phyloP scores from a whole-genome alignment of 2,113 vertebrate species.

The Cynoglossus semilaevis region DNA sequence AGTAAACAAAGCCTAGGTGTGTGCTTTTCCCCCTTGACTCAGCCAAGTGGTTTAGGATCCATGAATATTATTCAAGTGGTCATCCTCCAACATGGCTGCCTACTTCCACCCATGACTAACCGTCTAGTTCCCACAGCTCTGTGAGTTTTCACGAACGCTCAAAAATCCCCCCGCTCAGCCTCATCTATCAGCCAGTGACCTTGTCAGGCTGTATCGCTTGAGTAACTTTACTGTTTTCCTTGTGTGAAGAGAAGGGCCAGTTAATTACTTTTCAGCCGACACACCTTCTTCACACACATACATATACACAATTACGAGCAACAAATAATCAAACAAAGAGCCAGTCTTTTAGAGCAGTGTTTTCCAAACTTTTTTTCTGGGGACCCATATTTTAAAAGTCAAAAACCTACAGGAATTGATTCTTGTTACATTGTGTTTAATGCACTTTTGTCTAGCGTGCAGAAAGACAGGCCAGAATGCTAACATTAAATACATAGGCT shows the following conservation, averaged over 20 bases:
- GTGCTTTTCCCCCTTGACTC: constrained; percentile 48
- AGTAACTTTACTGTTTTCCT: constrained; percentile 61
- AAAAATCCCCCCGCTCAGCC: constrained; percentile 67
- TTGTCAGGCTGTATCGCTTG: constrained; percentile 68
- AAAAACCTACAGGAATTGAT: constrained; percentile 29
- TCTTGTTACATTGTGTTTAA: too few relatives aligned
- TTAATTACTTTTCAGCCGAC: constrained; percentile 68
- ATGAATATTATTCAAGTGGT: constrained; percentile 65
- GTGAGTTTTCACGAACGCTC: constrained; percentile 58
- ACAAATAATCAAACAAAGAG: constrained; percentile 54
- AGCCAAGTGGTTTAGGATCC: constrained; percentile 62
- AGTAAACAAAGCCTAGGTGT: constrained; percentile 63
- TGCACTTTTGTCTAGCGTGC: too few relatives aligned
- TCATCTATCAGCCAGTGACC: constrained; percentile 76
- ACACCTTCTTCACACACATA: constrained; percentile 10
- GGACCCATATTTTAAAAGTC: constrained; percentile 2
- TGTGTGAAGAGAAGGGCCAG: constrained; percentile 61
- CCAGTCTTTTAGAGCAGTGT: constrained; percentile 8
- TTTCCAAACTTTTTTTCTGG: too few relatives aligned
- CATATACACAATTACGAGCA: constrained; percentile 22
- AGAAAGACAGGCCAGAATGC: too few relatives aligned
- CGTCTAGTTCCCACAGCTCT: constrained; percentile 75
- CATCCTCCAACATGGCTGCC: constrained; percentile 68
- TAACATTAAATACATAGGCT: too few relatives aligned
- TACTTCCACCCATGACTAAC: constrained; percentile 61